Conservation (phyloP, 1,140 invertebrate species). For the Conus betulinus region DNA sequence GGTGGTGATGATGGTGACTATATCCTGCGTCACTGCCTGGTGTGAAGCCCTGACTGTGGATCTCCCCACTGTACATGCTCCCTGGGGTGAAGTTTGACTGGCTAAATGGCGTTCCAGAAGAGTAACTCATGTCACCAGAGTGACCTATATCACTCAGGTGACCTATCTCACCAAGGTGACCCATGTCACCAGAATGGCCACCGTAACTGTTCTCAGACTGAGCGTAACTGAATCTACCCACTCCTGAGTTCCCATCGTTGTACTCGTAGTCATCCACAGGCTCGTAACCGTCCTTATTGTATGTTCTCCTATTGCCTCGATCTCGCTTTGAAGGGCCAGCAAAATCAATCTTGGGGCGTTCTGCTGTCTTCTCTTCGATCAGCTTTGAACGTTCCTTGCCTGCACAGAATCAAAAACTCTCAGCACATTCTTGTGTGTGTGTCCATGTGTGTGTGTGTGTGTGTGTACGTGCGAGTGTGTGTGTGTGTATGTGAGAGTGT, state of each 20-base stretch:
- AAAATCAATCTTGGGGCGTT: constrained; percentile 74
- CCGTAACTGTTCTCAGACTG: constrained; percentile 41
- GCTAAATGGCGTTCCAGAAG: constrained; percentile 36
- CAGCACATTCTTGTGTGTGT: no score
- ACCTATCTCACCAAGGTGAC: constrained; percentile 29
- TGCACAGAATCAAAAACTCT: constrained; percentile 42
- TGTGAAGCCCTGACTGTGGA: constrained; percentile 40
- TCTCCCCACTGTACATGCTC: constrained; percentile 30
- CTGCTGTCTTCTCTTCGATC: constrained; percentile 81
- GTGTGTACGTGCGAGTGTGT: not conserved
- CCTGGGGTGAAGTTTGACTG: constrained; percentile 38
- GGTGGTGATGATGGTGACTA: constrained; percentile 29
- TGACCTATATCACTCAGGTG: constrained; percentile 34
- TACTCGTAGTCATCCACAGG: constrained; percentile 48
- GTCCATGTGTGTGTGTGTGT: not conserved
- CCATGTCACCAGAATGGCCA: constrained; percentile 35
- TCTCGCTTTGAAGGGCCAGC: constrained; percentile 48
- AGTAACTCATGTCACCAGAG: constrained; percentile 33
- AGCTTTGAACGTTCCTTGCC: constrained; percentile 77
- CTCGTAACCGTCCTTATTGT: constrained; percentile 54
- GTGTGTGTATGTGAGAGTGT: not conserved
- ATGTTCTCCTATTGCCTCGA: constrained; percentile 40
- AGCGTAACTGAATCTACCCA: constrained; percentile 22
- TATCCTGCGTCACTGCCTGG: constrained; percentile 30
- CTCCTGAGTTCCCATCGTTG: not conserved